Evolutionary conservation across 2,113 vertebrate genomes (phyloP), one percentile per base, ranked within the genome.

Genomic region (Paramisgurnus dabryanus): DNA sequence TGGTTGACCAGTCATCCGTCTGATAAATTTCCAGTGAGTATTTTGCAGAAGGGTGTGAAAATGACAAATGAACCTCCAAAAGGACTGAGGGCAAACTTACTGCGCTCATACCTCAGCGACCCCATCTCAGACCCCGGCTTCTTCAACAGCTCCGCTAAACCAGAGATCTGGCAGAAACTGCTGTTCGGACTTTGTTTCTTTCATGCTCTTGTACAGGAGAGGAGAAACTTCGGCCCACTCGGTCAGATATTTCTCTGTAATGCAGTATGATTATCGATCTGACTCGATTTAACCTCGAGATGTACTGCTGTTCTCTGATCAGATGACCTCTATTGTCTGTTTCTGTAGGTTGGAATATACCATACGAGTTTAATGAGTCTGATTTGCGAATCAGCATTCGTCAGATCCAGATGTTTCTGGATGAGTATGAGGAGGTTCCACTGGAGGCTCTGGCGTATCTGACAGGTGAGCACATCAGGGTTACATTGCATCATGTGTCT

Each of bases 11-110:
- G 96, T 87, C 98, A 98, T 47, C 96, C 96, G 0, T 96, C 96
- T 1, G 94, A 96, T 78, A 96, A 94, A 85, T 98, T 98, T 89
- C 97, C 96, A 1, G 95, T 97, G 64, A 97, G 95, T 76, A 96
- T 98, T 84, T 94, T 97, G 27, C 95, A 98, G 90, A 97, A 98
- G 39, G 94, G 97, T 40, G 90, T 98, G 85, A 98, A 98, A 90
- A 98, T 98, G 96, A 98, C 96, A 0, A 98, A 97, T 0, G 95
- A 98, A 76, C 95, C 96, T n/a, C 96, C 96, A 0, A 98, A 97
- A 84, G 96, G 96, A 0, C 85, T 98, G 3, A 88, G 95, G 74
- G 96, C 96, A 22, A 98, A 98, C 67, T 90, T 98, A 43, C 86
- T 97, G 65, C 95, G 92, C 4, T 98, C 96, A 0, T 97, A 96